These are phyloP conservation scores for Lithophane ornitopus DNA, from an alignment of 2,888 invertebrate genomes.

Conservation along the genomic window DNA sequence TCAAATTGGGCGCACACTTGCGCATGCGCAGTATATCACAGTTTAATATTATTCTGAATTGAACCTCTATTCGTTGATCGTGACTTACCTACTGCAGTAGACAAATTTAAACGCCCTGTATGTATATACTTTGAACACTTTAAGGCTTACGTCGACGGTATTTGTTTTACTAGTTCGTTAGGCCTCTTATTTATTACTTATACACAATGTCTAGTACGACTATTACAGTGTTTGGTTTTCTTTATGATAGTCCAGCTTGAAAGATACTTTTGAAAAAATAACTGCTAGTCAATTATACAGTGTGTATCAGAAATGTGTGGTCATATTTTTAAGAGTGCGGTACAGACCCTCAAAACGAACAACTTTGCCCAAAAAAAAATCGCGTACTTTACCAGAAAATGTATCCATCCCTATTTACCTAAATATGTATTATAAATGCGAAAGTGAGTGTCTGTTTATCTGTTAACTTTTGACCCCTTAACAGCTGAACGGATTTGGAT, in stretches of 20 bases:
- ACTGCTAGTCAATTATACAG: too few relatives aligned
- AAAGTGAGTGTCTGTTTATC: not conserved
- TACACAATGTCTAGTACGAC: not conserved
- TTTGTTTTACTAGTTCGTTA: slow-evolving; percentile 27
- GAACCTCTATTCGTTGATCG: slow-evolving; percentile 31
- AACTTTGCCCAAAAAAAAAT: too few relatives aligned
- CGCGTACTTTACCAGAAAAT: too few relatives aligned
- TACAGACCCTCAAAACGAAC: too few relatives aligned
- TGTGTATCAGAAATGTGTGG: too few relatives aligned
- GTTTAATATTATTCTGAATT: slow-evolving; percentile 43
- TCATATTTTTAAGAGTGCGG: too few relatives aligned
- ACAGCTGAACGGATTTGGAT: not conserved
- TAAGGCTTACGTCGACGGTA: not conserved
- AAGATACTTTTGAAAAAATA: not conserved
- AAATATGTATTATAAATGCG: too few relatives aligned
- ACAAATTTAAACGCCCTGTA: slow-evolving; percentile 45
- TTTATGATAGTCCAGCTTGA: not conserved
- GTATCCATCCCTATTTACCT: too few relatives aligned
- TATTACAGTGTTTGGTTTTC: not conserved
- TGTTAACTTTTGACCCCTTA: not conserved
- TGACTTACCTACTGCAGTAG: slow-evolving; percentile 45
- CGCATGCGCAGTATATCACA: slow-evolving; percentile 16
- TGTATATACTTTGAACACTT: slow-evolving; percentile 14
- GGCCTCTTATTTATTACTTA: slow-evolving; percentile 7
- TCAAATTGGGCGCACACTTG: slow-evolving; percentile 21